Percentiles rank a stretch among this genome's conserved stretches.
Conservation (phyloP, 2,888 invertebrate genomes). For the Pocota personata region DNA sequence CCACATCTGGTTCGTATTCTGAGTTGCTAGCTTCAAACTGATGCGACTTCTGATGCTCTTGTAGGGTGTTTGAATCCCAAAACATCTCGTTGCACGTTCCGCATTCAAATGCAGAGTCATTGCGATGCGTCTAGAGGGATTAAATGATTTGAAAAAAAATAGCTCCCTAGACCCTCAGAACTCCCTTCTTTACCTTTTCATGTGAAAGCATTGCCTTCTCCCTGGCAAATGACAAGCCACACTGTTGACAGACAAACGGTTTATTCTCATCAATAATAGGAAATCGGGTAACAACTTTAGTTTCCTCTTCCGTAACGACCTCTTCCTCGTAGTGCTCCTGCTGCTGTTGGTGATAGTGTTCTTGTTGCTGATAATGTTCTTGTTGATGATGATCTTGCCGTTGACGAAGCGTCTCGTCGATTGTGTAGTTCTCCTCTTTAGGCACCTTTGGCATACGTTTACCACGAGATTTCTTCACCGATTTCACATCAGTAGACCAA, state of each 20-base stretch:
- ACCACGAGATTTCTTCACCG: constrained; percentile 71
- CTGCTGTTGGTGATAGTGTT: constrained; percentile 14
- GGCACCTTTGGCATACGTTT: constrained; percentile 72
- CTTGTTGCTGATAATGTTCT: constrained; percentile 10
- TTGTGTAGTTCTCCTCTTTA: constrained; percentile 80
- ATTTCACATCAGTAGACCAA: constrained; percentile 76
- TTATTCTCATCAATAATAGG: constrained; percentile 88
- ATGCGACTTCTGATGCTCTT: constrained; percentile 86
- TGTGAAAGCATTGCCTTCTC: constrained; percentile 92
- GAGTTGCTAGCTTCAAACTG: constrained; percentile 84
- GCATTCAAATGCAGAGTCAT: constrained; percentile 91
- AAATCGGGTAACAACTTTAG: constrained; percentile 79
- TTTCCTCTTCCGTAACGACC: constrained; percentile 35
- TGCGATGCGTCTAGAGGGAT: constrained; percentile 87
- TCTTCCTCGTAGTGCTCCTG: constrained; percentile 44
- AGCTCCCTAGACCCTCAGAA: neutral
- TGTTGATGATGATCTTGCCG: constrained; percentile 21
- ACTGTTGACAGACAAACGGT: constrained; percentile 91
- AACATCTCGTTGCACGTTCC: constrained; percentile 92
- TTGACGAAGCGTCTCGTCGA: constrained; percentile 74
- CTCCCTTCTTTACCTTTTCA: constrained; percentile 83
- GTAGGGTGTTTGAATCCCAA: constrained; percentile 86
- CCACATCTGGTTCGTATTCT: constrained; percentile 82
- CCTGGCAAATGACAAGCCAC: constrained; percentile 90
- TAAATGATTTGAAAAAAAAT: neutral